phyloP scores from a whole-genome alignment of 2,797 vertebrate species.

The Dipus sagitta region DNA sequence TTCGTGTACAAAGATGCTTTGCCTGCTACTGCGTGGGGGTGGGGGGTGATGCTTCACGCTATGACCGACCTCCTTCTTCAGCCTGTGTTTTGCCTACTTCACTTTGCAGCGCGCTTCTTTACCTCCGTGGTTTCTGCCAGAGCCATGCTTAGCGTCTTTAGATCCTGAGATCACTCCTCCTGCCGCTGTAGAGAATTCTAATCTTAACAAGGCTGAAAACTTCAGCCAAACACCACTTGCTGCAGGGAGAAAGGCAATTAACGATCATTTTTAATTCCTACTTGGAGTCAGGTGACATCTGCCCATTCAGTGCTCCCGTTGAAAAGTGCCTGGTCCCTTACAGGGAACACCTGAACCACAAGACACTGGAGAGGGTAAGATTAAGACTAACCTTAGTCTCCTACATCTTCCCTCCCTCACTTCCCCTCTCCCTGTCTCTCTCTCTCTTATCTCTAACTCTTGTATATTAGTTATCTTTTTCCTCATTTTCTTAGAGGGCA shows the following conservation, averaged over 20 bases:
- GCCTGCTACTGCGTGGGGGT: not conserved
- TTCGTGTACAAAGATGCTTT: constrained; percentile 1
- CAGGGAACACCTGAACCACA: no score
- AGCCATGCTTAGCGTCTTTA: not conserved
- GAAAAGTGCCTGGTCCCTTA: not conserved
- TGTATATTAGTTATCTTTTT: no score
- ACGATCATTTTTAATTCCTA: not conserved
- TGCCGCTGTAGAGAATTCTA: constrained; percentile 12
- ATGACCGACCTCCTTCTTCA: not conserved
- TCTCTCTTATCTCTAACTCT: no score
- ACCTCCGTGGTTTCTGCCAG: not conserved
- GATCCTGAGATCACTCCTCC: not conserved
- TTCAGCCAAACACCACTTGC: not conserved
- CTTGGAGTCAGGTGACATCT: not conserved
- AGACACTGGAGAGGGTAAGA: no score
- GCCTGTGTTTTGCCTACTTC: not conserved
- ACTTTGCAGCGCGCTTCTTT: not conserved
- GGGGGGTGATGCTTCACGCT: not conserved
- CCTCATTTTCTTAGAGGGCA: no score
- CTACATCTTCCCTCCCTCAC: no score
- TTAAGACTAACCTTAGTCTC: no score
- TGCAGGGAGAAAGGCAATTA: constrained; percentile 1
- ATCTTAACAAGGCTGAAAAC: not conserved
- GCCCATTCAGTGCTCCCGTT: not conserved
- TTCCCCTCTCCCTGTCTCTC: no score